Percentiles rank a stretch among this genome's conserved stretches.
Conservation (phyloP, 2,888 invertebrate species). For the Drosophila leonis region DNA sequence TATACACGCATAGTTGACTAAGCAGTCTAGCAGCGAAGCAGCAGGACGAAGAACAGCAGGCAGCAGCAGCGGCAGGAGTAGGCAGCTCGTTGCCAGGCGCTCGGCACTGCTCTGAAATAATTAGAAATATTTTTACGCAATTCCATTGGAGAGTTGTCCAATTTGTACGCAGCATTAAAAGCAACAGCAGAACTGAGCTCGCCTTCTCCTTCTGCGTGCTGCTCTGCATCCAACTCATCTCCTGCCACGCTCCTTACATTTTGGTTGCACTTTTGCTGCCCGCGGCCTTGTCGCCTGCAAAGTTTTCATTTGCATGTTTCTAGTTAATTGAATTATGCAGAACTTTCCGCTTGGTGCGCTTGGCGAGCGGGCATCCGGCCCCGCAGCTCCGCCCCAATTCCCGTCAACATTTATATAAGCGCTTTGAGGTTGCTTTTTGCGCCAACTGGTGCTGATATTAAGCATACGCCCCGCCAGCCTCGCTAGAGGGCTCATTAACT, state of each 20-base stretch:
- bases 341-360: conserved; percentile 67
- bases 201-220: not conserved
- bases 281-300: conserved; percentile 58
- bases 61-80: not conserved
- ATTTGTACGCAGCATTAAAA: conserved; percentile 50
- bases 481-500: conserved; percentile 60
- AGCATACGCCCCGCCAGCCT: conserved; percentile 58
- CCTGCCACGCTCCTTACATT: not conserved
- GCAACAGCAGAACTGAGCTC: conserved; percentile 18
- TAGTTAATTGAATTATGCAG: conserved; percentile 78
- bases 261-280: conserved; percentile 47
- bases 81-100: conserved; percentile 25
- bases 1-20: conserved; percentile 74
- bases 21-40: conserved; percentile 17
- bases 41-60: not conserved
- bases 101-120: conserved; percentile 59
- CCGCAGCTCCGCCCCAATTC: not conserved
- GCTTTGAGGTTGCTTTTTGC: conserved; percentile 46
- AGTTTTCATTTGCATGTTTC: conserved; percentile 78
- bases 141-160: conserved; percentile 57
- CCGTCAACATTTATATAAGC: conserved; percentile 62
- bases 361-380: conserved; percentile 31
- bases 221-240: too few relatives aligned
- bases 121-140: conserved; percentile 77
- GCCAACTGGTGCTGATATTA: conserved; percentile 62